Evolutionary conservation across 2,888 invertebrate species (phyloP).

Genomic region (Rosalia funebris): DNA sequence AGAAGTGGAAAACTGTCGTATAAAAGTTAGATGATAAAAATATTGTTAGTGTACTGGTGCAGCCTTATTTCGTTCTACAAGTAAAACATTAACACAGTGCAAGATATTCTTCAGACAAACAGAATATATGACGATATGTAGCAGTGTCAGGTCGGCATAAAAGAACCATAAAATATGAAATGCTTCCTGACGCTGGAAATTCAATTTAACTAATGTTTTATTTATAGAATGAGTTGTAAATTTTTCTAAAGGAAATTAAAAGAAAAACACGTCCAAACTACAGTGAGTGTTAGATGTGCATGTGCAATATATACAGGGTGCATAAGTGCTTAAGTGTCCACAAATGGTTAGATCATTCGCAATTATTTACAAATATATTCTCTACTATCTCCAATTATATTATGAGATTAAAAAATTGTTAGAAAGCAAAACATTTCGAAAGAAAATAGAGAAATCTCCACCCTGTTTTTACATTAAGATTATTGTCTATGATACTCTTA

Average conservation of each 20-base stretch:
- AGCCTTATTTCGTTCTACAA: constrained; percentile 14
- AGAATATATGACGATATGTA: constrained; percentile 6
- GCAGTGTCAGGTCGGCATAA: constrained; percentile 13
- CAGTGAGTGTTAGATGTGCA: constrained; percentile 45
- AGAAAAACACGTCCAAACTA: constrained; percentile 34
- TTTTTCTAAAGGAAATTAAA: background rate
- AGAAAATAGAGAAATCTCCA: constrained; percentile 45
- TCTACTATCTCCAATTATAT: constrained; percentile 32
- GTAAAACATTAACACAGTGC: constrained; percentile 14
- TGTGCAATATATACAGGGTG: constrained; percentile 53
- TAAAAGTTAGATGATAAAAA: constrained; percentile 12
- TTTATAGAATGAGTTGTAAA: constrained; percentile 17
- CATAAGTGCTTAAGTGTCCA: constrained; percentile 47
- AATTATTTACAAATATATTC: constrained; percentile 39
- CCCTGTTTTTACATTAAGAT: constrained; percentile 35
- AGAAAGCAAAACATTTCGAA: constrained; percentile 4
- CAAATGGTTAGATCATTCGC: constrained; percentile 39
- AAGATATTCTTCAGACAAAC: background rate
- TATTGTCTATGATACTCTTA: constrained; percentile 38
- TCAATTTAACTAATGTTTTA: constrained; percentile 21
- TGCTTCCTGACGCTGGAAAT: constrained; percentile 8
- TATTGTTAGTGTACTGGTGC: constrained; percentile 22
- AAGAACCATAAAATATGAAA: constrained; percentile 9
- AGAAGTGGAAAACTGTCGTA: constrained; percentile 25
- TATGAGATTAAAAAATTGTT: constrained; percentile 24